A percentile compares a stretch with the other conserved stretches of the same genome.
phyloP scores from a whole-genome alignment of 2,113 vertebrate genomes.

The Labeo catla region DNA sequence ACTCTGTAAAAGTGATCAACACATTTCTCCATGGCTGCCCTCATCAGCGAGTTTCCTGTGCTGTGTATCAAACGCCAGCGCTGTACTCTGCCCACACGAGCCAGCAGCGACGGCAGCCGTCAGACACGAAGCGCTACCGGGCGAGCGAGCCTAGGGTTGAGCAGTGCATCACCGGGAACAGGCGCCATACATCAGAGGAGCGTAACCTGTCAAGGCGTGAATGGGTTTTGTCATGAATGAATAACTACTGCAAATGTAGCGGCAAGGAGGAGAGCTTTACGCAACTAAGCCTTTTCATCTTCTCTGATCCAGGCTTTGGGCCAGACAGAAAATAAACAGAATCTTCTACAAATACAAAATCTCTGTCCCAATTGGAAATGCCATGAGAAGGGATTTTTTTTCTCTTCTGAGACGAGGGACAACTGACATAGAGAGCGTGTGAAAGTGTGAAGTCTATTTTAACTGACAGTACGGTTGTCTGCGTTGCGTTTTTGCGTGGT shows the following conservation, averaged over 20 bases:
- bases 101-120: constrained; percentile 48
- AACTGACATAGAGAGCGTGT: constrained; percentile 2
- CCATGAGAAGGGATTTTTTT: background rate
- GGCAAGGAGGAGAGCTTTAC: constrained; percentile 71
- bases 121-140: constrained; percentile 29
- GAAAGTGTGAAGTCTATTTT: constrained; percentile 27
- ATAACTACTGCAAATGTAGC: constrained; percentile 75
- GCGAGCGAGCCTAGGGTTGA: constrained; percentile 3
- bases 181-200: constrained; percentile 75
- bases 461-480: constrained; percentile 10
- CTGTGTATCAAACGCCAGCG: constrained; percentile 71
- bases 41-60: constrained; percentile 69
- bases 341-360: constrained; percentile 55
- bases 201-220: constrained; percentile 75
- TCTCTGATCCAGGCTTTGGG: constrained; percentile 72
- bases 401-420: background rate
- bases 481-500: constrained; percentile 38
- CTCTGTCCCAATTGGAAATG: constrained; percentile 27
- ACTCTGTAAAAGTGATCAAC: constrained; percentile 66
- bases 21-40: constrained; percentile 66
- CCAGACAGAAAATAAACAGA: constrained; percentile 65
- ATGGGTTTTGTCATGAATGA: constrained; percentile 83
- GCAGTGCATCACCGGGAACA: constrained; percentile 63
- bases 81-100: constrained; percentile 40
- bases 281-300: constrained; percentile 74